Percentiles rank a stretch among this genome's conserved stretches.
These are phyloP conservation scores for Drosophila cognata DNA, from an alignment of 2,888 invertebrate species.

Conservation along the genomic window DNA sequence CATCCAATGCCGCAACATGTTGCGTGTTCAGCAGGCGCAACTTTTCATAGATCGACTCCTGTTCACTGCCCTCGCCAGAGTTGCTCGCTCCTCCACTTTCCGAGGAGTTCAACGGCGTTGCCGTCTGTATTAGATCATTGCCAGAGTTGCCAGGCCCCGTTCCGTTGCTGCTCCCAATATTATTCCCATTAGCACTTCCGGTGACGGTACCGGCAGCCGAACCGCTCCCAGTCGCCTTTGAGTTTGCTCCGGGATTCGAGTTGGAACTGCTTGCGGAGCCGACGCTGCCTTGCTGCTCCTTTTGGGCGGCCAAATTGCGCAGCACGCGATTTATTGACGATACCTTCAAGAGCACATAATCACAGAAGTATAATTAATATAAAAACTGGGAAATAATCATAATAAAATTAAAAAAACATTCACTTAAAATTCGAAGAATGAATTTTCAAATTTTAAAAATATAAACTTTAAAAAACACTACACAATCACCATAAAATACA, in stretches of 20 bases:
- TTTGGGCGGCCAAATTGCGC: slow-evolving; percentile 97
- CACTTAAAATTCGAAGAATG: not conserved
- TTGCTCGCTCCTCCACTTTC: slow-evolving; percentile 78
- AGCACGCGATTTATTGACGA: slow-evolving; percentile 96
- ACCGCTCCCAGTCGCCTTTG: slow-evolving; percentile 21
- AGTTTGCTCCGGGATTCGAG: slow-evolving; percentile 4
- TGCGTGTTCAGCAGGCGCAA: slow-evolving; percentile 80
- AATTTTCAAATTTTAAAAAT: no score
- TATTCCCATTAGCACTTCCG: slow-evolving; percentile 33
- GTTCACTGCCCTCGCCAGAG: slow-evolving; percentile 72
- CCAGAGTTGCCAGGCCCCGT: slow-evolving; percentile 7
- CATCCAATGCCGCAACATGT: slow-evolving; percentile 50
- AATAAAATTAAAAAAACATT: not conserved
- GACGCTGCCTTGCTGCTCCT: slow-evolving; percentile 86
- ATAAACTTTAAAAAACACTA: no score
- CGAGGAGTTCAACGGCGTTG: slow-evolving; percentile 82
- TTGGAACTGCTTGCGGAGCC: slow-evolving; percentile 25
- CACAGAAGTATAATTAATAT: not conserved
- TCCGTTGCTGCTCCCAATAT: slow-evolving; percentile 4
- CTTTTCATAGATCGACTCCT: slow-evolving; percentile 82
- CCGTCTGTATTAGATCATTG: slow-evolving; percentile 67
- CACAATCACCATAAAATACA: no score
- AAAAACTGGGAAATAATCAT: not conserved
- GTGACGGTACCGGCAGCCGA: slow-evolving; percentile 28
- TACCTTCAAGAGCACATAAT: slow-evolving; percentile 61